These are phyloP conservation scores for Argyrosomus regius DNA, from an alignment of 2,797 vertebrate species.

Conservation along the genomic window DNA sequence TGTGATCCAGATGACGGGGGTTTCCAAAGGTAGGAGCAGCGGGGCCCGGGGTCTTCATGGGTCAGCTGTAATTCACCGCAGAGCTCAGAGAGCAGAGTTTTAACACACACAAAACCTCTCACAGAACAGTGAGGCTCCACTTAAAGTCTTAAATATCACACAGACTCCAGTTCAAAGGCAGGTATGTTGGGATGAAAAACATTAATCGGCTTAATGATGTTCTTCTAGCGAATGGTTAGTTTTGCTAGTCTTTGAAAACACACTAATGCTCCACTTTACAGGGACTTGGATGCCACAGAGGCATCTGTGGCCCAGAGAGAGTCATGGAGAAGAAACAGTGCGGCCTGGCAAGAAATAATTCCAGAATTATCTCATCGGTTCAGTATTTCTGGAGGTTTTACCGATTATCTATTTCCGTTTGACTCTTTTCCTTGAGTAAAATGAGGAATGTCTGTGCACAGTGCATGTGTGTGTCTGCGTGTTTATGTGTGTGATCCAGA, in stretches of 20 bases:
- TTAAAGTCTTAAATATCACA: constrained; percentile 82
- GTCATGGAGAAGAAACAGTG: constrained; percentile 22
- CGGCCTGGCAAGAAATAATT: constrained; percentile 16
- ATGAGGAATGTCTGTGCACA: constrained; percentile 44
- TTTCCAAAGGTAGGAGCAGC: constrained; percentile 77
- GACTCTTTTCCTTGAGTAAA: constrained; percentile 44
- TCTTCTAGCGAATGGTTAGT: constrained; percentile 49
- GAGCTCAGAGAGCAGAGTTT: constrained; percentile 71
- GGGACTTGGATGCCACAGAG: constrained; percentile 36
- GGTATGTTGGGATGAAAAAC: constrained; percentile 64
- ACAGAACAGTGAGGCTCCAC: constrained; percentile 70
- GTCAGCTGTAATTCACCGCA: constrained; percentile 84
- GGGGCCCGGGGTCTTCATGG: constrained; percentile 79
- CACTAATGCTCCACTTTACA: constrained; percentile 37
- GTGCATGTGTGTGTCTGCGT: constrained; percentile 29
- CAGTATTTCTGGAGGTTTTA: constrained; percentile 58
- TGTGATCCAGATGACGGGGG: constrained; percentile 83
- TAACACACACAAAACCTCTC: constrained; percentile 67
- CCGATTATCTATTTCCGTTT: constrained; percentile 47
- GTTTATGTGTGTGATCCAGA: constrained; percentile 55
- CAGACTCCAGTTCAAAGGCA: constrained; percentile 74
- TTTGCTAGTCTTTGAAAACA: constrained; percentile 52
- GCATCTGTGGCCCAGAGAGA: constrained; percentile 28
- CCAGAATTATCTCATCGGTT: constrained; percentile 60
- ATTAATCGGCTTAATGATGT: constrained; percentile 71